Base-by-base conservation (phyloP, 2,888 invertebrate genomes). In the Pristionchus fissidentatus region DNA sequence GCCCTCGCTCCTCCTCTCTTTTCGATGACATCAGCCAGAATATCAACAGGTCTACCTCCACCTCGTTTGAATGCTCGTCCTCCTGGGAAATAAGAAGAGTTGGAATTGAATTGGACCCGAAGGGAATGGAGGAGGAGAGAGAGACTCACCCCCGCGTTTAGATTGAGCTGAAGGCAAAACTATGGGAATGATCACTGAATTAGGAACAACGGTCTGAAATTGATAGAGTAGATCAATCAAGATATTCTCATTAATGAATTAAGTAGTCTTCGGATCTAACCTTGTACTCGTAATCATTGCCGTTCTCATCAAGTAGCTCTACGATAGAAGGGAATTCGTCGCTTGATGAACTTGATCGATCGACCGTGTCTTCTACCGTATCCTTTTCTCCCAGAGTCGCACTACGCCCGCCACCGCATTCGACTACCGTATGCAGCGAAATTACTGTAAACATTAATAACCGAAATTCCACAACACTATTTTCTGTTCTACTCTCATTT, bases 11-110 rank as follows among this genome's bases (percentile, higher is more conserved):
- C 78, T 52, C 78, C 78, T 78, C 78, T 78, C 55, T 78, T 78
- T 35, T 78, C 78, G 7, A 46, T 49, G 49, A 49, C 49, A 46
- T 49, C 75, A 46, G 43, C 46, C 15, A 49, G 46, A 38, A 75
- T 75, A 75, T 75, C 43, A 49, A 55, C 78, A n/a, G 38, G 35
- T 55, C 52, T 78, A 7, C 52, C 55, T 19, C 55, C 78, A 78
- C 55, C 78, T 55, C 55, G 8, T 22, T 55, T 78, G 55, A 78
- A 78, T n/a, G 19, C 35, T 55, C 52, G 78, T 55, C 78, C 78
- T 78, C 78, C 78, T 78, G 75, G 75, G 75, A 75, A 75, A 75
- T 75, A 75, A 4, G 15, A 29, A 46, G 75, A 75, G 46, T 75
- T 46, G 19, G 38, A 75, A 75, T 75, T 22, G 75, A 75, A 49